Base-by-base conservation (phyloP, 92 coral and sea anemone genomes). In the Zoanthus solanderi region DNA sequence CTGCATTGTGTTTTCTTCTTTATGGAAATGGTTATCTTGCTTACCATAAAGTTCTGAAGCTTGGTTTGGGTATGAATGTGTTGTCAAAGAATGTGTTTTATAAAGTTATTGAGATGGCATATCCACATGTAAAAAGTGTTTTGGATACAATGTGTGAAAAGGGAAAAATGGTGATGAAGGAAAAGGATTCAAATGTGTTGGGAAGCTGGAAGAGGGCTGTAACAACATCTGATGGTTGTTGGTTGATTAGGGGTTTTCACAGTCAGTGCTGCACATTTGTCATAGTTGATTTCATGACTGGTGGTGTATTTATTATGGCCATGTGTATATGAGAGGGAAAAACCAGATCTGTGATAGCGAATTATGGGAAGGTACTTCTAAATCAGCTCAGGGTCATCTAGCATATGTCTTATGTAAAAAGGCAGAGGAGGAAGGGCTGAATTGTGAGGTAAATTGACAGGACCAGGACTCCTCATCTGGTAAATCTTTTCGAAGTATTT, bases 131-230 rank as follows among this genome's bases (percentile, higher is more conserved):
- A 18, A 88, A 88, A 73, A 17, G 79, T 15, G 46, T 82, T 23
- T 46, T 88, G 18, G 87, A 88, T 87, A 81, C 48, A 45, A 57
- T 66, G 14, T 87, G 90, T 76, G 76, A 87, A 13, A 37, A 6
- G 74, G 90, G 69, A 63, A 88, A 88, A 75, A 71, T 14, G 10
- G 17, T 68, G 48, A 88, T 88, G 91, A 82, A 83, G 69, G 48
- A 42, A 9, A 88, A 69, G 71, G 52, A 65, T 31, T 57, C 50
- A 54, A 0, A 30, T 60, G 78, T 58, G 53, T 61, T 87, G 9
- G 90, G 87, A 17, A 69, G 57, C 78, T 1, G 90, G 90, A 50
- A 69, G 57, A 60, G 78, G 30, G 90, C 90, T 42, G 79, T 87
- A 16, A 87, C 67, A 37, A 79, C 78, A 31, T 79, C 85, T 44